phyloP scores from a whole-genome alignment of 2,797 vertebrate genomes.

The Lacerta viridis region DNA sequence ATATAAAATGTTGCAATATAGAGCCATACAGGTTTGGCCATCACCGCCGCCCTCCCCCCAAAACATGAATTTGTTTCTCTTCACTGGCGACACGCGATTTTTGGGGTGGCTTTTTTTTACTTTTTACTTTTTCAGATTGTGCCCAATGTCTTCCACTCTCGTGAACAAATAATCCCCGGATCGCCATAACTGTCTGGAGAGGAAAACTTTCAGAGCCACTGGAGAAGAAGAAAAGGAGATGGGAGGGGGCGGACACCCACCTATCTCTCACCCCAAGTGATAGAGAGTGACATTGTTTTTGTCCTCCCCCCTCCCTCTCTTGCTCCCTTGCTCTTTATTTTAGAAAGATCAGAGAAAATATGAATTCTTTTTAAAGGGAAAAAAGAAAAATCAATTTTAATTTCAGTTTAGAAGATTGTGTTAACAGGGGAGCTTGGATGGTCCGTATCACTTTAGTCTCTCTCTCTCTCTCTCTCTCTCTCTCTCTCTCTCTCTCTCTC shows the following conservation, averaged over 20 bases:
- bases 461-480: too few relatives aligned
- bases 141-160: not conserved
- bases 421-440: slow-evolving; percentile 29
- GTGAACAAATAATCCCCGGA: not conserved
- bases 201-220: not conserved
- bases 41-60: not conserved
- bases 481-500: too few relatives aligned
- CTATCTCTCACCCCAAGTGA: not conserved
- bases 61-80: not conserved
- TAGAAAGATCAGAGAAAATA: slow-evolving; percentile 37
- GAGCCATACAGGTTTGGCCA: too few relatives aligned
- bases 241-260: too few relatives aligned
- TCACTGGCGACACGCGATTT: not conserved
- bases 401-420: slow-evolving; percentile 55
- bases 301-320: not conserved
- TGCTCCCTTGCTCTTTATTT: not conserved
- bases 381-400: slow-evolving; percentile 78
- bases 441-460: not conserved
- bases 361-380: slow-evolving; percentile 65
- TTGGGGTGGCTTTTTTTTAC: too few relatives aligned
- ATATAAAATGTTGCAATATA: too few relatives aligned
- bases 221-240: too few relatives aligned
- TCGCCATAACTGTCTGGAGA: not conserved
- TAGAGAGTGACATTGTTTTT: not conserved
- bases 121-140: not conserved